These are phyloP conservation scores for Drosophila tanythrix DNA, from an alignment of 2,888 invertebrate genomes.

Conservation along the genomic window DNA sequence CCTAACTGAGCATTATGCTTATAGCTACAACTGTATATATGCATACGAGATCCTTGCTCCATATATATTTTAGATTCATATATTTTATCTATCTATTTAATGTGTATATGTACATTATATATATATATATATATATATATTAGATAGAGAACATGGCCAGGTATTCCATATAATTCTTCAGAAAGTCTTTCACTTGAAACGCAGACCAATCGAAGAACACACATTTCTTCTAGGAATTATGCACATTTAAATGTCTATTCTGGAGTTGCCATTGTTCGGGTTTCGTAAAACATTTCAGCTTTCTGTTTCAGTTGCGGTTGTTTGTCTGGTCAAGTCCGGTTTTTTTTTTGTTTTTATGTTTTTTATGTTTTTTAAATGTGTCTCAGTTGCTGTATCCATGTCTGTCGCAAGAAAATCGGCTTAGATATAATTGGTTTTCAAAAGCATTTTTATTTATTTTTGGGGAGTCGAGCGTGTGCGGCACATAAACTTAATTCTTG, in stretches of 20 bases:
- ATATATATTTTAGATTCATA: too few species aligned
- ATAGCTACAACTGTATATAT: neutral
- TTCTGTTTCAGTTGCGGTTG: constrained; percentile 41
- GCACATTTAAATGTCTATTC: constrained; percentile 31
- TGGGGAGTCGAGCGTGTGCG: constrained; percentile 17
- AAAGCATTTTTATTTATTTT: constrained; percentile 22
- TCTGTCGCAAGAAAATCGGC: constrained; percentile 54
- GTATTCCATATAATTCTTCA: neutral
- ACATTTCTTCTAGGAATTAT: neutral
- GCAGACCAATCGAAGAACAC: neutral
- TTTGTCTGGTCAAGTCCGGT: constrained; percentile 33
- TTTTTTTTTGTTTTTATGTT: constrained; percentile 3
- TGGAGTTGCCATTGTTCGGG: constrained; percentile 27
- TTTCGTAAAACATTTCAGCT: constrained; percentile 49
- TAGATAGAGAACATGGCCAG: neutral
- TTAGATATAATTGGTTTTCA: constrained; percentile 51
- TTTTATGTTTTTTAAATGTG: constrained; percentile 1
- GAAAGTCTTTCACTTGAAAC: neutral
- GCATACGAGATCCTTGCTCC: neutral
- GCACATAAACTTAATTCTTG: constrained; percentile 62
- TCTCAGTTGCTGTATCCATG: constrained; percentile 31
- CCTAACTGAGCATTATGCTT: constrained; percentile 11
- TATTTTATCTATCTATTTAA: neutral
- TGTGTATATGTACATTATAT: neutral
- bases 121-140: neutral